Evolutionary conservation across 2,888 invertebrate species (phyloP), one percentile per base, ranked within the genome.

Genomic region (Volucella bombylans): DNA sequence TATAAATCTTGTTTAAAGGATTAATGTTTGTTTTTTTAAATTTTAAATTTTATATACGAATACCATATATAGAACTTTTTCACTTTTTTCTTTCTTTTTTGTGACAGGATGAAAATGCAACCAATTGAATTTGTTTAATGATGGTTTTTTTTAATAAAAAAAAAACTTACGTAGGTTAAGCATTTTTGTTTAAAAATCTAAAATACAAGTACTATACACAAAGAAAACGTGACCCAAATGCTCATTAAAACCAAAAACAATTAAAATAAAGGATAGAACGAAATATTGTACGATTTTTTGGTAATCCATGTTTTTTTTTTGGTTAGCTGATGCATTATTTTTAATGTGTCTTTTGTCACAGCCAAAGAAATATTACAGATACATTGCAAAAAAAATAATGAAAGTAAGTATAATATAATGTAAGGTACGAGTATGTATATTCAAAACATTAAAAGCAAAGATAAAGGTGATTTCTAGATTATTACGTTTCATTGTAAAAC

Each of bases 361-460:
- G 80, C 83, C 83, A 83, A 80, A 76, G 80, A 80, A 80, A 80
- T 71, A 68, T 73, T 73, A 80, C 82, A 82, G 80, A 67, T 83
- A 83, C 79, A 79, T 74, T 79, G 79, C 74, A 79, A 69, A 73
- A 49, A 45, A 59, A 31, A 31, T 6, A 31, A 72, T 77, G 77
- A 77, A 77, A 77, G 64, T 83, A 79, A 71, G 68, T 18, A 18
- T 18, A 18, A 18, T 62, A 54, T 31, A 55, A 74, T 54, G 38
- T 64, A 47, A 54, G 18, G 10, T 67, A 67, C 38, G 68, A 54
- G 31, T 79, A 62, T 76, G n/a, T 61, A 54, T 57, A 62, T 76
- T 65, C 52, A 65, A 80, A 83, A 83, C 83, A 83, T 83, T 83
- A 71, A 83, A 83, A 83, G 83, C 83, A 76, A 76, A 80, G 69